Percentiles rank a stretch among this genome's conserved stretches.
These are phyloP conservation scores for Leptinotarsa haldemani DNA, from an alignment of 2,888 invertebrate genomes.

Conservation along the genomic window DNA sequence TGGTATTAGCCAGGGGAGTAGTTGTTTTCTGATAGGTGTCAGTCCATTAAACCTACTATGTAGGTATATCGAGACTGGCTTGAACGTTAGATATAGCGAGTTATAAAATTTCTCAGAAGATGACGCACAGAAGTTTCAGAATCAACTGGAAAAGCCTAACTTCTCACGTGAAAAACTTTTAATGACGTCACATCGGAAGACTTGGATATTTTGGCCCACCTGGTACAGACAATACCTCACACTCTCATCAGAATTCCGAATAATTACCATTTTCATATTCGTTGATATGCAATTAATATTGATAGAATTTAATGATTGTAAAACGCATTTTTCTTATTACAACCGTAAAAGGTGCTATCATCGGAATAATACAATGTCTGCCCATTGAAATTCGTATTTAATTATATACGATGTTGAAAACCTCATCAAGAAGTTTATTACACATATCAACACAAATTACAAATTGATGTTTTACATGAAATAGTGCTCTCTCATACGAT, in stretches of 20 bases:
- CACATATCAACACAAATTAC: conserved; percentile 39
- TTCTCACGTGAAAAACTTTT: no score
- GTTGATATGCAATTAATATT: conserved; percentile 10
- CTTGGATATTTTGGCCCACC: no score
- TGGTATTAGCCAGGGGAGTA: no score
- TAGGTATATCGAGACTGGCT: no score
- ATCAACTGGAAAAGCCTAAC: no score
- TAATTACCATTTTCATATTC: not conserved
- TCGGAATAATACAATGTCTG: conserved; percentile 12
- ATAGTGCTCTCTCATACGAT: conserved; percentile 23
- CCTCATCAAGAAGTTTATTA: conserved; percentile 34
- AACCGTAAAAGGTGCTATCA: conserved; percentile 3
- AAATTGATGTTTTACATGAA: conserved; percentile 38
- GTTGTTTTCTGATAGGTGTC: no score
- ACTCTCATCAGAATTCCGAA: not conserved
- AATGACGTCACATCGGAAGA: no score
- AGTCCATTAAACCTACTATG: no score
- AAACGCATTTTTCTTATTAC: not conserved
- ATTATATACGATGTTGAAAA: conserved; percentile 34
- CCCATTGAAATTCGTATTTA: conserved; percentile 22
- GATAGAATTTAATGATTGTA: conserved; percentile 8
- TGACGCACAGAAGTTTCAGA: no score
- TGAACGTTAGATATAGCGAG: no score
- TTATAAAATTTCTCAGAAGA: no score
- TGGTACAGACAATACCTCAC: no score